These are phyloP conservation scores for Notoglanidium macrostoma DNA, from an alignment of 2,797 vertebrate species.

Conservation along the genomic window DNA sequence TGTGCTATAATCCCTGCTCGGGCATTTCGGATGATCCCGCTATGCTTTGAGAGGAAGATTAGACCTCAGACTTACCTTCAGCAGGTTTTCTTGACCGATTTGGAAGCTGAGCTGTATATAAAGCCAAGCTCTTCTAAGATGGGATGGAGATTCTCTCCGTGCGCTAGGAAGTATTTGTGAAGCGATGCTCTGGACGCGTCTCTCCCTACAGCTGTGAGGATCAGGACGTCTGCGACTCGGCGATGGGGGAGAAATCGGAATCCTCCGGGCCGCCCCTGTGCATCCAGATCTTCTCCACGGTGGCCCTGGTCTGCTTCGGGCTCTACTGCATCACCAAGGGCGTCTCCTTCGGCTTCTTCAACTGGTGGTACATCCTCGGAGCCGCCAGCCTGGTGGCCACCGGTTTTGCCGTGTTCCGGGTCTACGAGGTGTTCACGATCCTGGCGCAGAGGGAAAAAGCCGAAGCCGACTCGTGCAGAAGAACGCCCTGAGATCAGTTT, in stretches of 20 bases:
- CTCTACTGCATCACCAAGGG: constrained; percentile 69
- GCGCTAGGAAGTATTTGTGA: background rate
- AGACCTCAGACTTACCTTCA: constrained; percentile 35
- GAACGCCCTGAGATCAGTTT: background rate
- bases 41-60: constrained; percentile 38
- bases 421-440: constrained; percentile 67
- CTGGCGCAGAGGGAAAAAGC: constrained; percentile 53
- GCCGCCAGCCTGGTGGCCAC: constrained; percentile 64
- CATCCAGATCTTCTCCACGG: constrained; percentile 65
- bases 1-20: constrained; percentile 24
- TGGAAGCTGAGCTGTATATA: constrained; percentile 47
- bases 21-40: constrained; percentile 26
- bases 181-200: background rate
- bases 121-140: background rate
- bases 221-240: background rate
- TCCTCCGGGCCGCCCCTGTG: constrained; percentile 62
- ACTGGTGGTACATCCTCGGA: constrained; percentile 72
- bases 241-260: constrained; percentile 56
- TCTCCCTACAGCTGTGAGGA: background rate
- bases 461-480: constrained; percentile 41
- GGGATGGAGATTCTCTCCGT: background rate
- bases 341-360: constrained; percentile 65
- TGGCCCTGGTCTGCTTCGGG: constrained; percentile 64
- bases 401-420: constrained; percentile 63
- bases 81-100: constrained; percentile 29